Conservation (phyloP, 1,140 invertebrate species). For the Melipona quadrifasciata region DNA sequence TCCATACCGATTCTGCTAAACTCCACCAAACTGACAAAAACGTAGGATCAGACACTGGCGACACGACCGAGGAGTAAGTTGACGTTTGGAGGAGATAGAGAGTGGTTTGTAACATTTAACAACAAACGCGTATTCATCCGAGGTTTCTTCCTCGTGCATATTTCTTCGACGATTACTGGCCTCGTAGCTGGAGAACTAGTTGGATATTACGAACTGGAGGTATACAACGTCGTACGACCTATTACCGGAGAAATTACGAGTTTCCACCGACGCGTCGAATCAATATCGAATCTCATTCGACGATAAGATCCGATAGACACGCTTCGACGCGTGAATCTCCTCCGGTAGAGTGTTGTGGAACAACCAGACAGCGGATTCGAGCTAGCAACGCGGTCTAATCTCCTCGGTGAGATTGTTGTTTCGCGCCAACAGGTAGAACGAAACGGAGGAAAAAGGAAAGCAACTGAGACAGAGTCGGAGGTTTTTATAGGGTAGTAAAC, state of each 20-base stretch:
- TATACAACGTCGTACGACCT: neutral
- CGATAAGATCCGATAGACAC: conserved; percentile 17
- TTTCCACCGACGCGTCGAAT: conserved; percentile 1
- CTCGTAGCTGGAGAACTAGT: too few species aligned
- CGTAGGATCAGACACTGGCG: too few species aligned
- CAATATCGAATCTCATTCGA: conserved; percentile 22
- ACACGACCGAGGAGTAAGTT: neutral
- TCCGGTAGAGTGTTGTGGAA: conserved; percentile 8
- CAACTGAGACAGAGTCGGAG: neutral
- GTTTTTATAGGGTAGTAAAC: conserved; percentile 51
- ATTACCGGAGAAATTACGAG: conserved; percentile 5
- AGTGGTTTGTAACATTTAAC: conserved; percentile 2
- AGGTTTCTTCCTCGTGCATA: neutral
- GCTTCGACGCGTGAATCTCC: neutral
- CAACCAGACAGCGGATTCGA: neutral
- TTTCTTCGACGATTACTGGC: neutral
- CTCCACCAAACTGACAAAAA: neutral
- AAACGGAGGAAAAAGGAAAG: too few species aligned
- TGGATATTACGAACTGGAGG: neutral
- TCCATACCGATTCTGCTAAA: neutral
- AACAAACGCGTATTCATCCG: neutral
- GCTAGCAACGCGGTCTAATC: conserved; percentile 33
- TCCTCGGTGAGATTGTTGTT: conserved; percentile 45
- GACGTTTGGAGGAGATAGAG: neutral
- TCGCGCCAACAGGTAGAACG: conserved; percentile 31